Evolutionary conservation across 1,140 invertebrate genomes (phyloP).

Genomic region (Vanessa atalanta): DNA sequence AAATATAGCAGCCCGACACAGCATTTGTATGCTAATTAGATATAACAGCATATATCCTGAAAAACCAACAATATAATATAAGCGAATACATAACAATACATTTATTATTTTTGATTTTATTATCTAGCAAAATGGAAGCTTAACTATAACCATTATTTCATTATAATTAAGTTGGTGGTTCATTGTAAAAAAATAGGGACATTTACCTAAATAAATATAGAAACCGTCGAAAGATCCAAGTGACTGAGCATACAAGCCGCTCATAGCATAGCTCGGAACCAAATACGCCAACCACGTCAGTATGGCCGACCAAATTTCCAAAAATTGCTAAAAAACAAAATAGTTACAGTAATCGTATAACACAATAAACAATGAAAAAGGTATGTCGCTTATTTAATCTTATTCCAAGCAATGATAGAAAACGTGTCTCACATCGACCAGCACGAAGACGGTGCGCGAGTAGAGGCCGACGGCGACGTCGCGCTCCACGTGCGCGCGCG

Average conservation of each 20-base stretch:
- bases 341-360: not conserved
- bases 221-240: conserved; percentile 85
- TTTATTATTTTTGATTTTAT: too few species aligned
- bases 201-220: conserved; percentile 87
- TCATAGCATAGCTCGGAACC: conserved; percentile 94
- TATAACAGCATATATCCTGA: conserved; percentile 90
- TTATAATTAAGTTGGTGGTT: too few species aligned
- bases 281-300: conserved; percentile 90
- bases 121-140: too few species aligned
- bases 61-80: conserved; percentile 17
- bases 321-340: conserved; percentile 62
- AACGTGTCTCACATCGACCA: conserved; percentile 85
- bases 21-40: conserved; percentile 85
- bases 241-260: conserved; percentile 87
- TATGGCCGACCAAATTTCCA: conserved; percentile 81
- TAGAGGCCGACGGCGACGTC: conserved; percentile 91
- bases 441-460: conserved; percentile 87
- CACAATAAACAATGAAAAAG: not conserved
- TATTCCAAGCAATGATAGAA: not conserved
- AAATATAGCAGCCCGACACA: conserved; percentile 86
- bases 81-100: not conserved
- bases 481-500: conserved; percentile 86
- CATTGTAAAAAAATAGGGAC: too few species aligned
- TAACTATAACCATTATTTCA: too few species aligned
- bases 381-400: not conserved